Base-by-base conservation (phyloP, 1,140 invertebrate species). In the Papilio machaon region DNA sequence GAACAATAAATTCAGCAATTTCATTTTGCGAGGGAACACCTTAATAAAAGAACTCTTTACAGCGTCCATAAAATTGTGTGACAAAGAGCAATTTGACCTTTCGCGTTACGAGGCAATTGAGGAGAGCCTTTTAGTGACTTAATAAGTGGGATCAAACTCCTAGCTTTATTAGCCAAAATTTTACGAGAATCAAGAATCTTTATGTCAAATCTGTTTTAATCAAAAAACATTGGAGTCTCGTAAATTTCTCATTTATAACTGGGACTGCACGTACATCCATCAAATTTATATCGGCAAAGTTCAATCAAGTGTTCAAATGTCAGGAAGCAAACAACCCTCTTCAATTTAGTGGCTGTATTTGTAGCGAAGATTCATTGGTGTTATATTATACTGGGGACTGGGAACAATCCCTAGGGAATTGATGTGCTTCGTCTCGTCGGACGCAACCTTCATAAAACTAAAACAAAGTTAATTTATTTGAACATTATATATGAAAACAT, bases 1-100 rank as follows among this genome's bases (percentile, higher is more conserved):
- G 85, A 84, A 86, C 84, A 83, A 80, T 76, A 81, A 79, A 81
- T 87, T 83, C 85, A 88, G 86, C 85, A 84, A 85, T 89, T 90
- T 89, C 88, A 91, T 91, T 88, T 85, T 81, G 81, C 75, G 19
- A 43, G 80, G 76, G 78, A 84, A 83, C 85, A 84, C 85, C 64
- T 81, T 84, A 77, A 87, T 91, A 91, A 90, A 67, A 88, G 82
- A 87, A 82, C 78, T 85, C 52, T 86, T 89, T 89, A 91, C 91
- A 91, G 87, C 83, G 58, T 70, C 82, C 82, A 86, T 89, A 91
- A 92, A 89, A 81, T 86, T 81, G 80, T 81, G 82, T 86, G 84
- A 85, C 80, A 86, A 83, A 86, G 85, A 87, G 85, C 87, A 89
- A 89, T 84, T 82, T 87, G 89, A 91, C 90, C 88, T 92, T 90